These are phyloP conservation scores for Dusona sp. DNA, from an alignment of 2,888 invertebrate species.

Conservation along the genomic window DNA sequence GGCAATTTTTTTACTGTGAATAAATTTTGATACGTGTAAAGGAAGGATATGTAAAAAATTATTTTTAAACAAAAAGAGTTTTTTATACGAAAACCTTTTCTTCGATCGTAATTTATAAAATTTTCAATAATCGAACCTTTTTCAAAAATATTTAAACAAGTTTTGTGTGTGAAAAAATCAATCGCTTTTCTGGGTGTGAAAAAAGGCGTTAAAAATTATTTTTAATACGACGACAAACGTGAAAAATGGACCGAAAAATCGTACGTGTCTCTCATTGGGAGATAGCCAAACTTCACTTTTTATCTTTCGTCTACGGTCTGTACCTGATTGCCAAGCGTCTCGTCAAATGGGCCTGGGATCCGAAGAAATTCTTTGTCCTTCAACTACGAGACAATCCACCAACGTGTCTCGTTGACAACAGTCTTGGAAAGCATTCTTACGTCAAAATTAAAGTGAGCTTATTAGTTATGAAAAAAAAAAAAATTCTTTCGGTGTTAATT, in stretches of 20 bases:
- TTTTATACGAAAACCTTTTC: background rate
- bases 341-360: conserved; percentile 86
- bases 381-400: conserved; percentile 87
- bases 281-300: conserved; percentile 84
- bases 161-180: background rate
- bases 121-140: background rate
- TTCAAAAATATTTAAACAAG: background rate
- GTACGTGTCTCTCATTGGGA: conserved; percentile 85
- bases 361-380: conserved; percentile 83
- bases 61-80: too few species aligned
- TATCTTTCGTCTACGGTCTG: conserved; percentile 85
- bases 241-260: conserved; percentile 78
- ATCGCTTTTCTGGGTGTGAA: background rate
- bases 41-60: too few species aligned
- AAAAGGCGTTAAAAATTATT: background rate
- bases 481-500: background rate
- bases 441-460: conserved; percentile 87
- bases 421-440: conserved; percentile 88
- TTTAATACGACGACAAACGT: background rate
- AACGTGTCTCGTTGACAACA: conserved; percentile 86
- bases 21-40: too few species aligned
- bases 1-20: too few species aligned
- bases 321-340: conserved; percentile 86
- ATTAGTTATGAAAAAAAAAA: background rate
- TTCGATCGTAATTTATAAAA: background rate